Evolutionary conservation across 2,797 vertebrate genomes (phyloP).

Genomic region (Alauda arvensis): DNA sequence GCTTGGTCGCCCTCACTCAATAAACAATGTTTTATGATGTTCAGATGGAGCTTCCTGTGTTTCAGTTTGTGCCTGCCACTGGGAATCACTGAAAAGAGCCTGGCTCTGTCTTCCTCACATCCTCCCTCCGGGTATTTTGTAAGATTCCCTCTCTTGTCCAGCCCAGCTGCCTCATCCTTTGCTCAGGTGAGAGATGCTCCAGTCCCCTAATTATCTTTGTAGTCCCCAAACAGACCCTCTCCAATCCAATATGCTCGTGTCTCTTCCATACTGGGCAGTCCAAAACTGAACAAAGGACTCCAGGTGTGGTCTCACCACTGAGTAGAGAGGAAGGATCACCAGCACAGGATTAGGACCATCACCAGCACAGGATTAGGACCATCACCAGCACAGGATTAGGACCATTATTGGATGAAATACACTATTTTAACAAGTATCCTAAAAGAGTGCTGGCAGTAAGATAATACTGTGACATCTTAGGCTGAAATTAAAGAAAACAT

Average conservation of each 20-base stretch:
- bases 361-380: background rate
- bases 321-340: background rate
- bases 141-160: background rate
- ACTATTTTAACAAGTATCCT: background rate
- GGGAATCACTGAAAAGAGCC: background rate
- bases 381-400: background rate
- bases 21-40: background rate
- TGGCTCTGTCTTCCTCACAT: background rate
- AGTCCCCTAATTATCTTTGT: background rate
- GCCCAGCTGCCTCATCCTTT: background rate
- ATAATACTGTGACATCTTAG: background rate
- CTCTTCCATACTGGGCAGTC: background rate
- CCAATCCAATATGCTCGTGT: rapidly evolving
- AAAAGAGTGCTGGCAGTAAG: background rate
- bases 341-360: background rate
- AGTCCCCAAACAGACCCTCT: background rate
- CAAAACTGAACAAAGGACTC: background rate
- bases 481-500: background rate
- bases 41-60: background rate
- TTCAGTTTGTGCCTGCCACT: background rate
- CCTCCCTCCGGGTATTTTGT: background rate
- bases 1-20: background rate
- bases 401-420: background rate
- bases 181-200: background rate
- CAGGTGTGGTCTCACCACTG: background rate